phyloP scores from a whole-genome alignment of 2,113 vertebrate genomes.

The Protobothrops flavoviridis region DNA sequence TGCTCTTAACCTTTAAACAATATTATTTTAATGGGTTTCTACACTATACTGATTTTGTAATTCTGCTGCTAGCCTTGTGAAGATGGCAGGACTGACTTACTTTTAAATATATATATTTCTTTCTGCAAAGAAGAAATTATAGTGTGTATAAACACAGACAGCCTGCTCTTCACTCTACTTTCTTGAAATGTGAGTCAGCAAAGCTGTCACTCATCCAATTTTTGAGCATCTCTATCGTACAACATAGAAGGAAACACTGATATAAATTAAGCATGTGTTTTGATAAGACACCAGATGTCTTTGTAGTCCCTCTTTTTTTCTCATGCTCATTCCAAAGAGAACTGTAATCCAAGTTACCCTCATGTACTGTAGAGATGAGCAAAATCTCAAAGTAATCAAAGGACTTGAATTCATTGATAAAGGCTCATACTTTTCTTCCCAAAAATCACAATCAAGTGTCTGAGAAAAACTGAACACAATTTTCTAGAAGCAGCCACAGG shows the following conservation, averaged over 20 bases:
- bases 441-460: not conserved
- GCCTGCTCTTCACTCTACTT: slow-evolving; percentile 7
- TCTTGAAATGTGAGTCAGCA: slow-evolving; percentile 38
- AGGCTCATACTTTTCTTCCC: slow-evolving; percentile 37
- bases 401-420: not conserved
- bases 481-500: not conserved
- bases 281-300: slow-evolving; percentile 57
- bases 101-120: not conserved
- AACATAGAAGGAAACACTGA: slow-evolving; percentile 50
- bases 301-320: slow-evolving; percentile 10
- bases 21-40: not conserved
- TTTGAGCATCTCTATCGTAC: slow-evolving; percentile 42
- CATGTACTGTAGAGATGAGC: not conserved
- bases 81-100: not conserved
- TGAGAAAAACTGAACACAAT: not conserved
- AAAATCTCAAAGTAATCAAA: slow-evolving; percentile 1
- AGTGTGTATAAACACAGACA: slow-evolving; percentile 29
- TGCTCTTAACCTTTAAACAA: not conserved
- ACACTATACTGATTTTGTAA: not conserved
- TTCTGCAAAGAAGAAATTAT: slow-evolving; percentile 20
- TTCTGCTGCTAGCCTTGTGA: not conserved
- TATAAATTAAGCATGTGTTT: slow-evolving; percentile 51
- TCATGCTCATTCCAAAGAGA: slow-evolving; percentile 15
- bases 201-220: slow-evolving; percentile 43
- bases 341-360: slow-evolving; percentile 30